phyloP scores from a whole-genome alignment of 2,797 vertebrate genomes.

The Euthynnus affinis region DNA sequence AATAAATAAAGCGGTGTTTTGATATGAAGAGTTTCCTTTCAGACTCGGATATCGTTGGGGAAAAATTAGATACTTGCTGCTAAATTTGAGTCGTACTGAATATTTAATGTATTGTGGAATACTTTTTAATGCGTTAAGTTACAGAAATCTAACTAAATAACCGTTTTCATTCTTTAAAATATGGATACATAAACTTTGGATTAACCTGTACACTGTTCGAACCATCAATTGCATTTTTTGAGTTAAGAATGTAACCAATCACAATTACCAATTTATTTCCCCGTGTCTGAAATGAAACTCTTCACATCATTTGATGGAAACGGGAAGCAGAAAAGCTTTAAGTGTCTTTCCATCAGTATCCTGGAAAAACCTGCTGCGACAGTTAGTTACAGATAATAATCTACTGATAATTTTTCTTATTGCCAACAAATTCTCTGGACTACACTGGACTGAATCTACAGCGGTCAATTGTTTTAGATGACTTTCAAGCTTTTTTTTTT shows the following conservation, averaged over 20 bases:
- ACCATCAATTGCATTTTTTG: not conserved
- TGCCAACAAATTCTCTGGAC: too few species aligned
- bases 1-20: slow-evolving; percentile 39
- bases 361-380: slow-evolving; percentile 43
- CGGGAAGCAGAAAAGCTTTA: slow-evolving; percentile 3
- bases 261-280: not conserved
- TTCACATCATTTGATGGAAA: slow-evolving; percentile 29
- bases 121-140: not conserved
- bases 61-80: not conserved
- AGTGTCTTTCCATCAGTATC: slow-evolving; percentile 1
- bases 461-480: too few species aligned
- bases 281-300: slow-evolving; percentile 47
- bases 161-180: too few species aligned
- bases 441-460: too few species aligned
- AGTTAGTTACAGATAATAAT: too few species aligned
- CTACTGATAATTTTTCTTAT: not conserved
- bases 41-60: not conserved
- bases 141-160: not conserved
- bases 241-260: not conserved
- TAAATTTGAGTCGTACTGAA: not conserved
- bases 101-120: not conserved
- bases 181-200: not conserved
- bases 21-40: slow-evolving; percentile 49
- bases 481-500: too few species aligned
- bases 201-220: not conserved